phyloP scores from a whole-genome alignment of 2,888 invertebrate species.

The Drosophila recens region DNA sequence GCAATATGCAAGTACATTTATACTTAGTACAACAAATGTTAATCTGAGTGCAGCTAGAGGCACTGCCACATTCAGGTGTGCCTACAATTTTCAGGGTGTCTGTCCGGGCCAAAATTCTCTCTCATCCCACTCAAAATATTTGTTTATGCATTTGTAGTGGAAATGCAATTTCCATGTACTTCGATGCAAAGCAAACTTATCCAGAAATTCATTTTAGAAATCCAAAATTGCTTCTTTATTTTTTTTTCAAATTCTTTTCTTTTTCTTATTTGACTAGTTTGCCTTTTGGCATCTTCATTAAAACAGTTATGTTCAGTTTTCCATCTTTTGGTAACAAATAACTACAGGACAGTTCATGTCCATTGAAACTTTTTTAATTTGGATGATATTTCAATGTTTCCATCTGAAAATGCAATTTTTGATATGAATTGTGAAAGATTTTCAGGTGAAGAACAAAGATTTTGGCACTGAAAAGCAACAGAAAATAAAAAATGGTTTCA shows the following conservation, averaged over 20 bases:
- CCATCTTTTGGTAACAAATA: neutral
- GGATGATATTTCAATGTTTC: neutral
- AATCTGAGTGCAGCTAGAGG: slow-evolving; percentile 47
- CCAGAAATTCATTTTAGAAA: slow-evolving; percentile 13
- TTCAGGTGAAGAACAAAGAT: too few relatives aligned
- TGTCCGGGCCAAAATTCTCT: neutral
- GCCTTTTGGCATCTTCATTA: slow-evolving; percentile 14
- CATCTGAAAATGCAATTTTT: neutral
- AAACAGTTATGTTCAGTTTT: neutral
- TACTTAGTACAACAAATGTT: slow-evolving; percentile 50
- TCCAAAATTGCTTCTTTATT: neutral
- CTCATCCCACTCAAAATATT: slow-evolving; percentile 9
- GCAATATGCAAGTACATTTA: slow-evolving; percentile 69
- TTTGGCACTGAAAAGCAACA: too few relatives aligned
- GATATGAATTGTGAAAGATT: slow-evolving; percentile 1
- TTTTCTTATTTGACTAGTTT: neutral
- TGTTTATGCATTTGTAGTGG: slow-evolving; percentile 26
- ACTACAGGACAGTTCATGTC: neutral
- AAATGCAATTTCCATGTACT: slow-evolving; percentile 72
- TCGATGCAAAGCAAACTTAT: slow-evolving; percentile 22
- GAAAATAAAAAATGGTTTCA: too few relatives aligned
- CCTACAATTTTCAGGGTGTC: neutral
- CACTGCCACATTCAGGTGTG: slow-evolving; percentile 6
- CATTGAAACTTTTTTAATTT: neutral
- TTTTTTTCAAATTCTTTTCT: neutral